Percentiles rank a stretch among this genome's conserved stretches.
Evolutionary conservation across 2,888 invertebrate species (phyloP).

Genomic region (Tetrapedia diversipes): DNA sequence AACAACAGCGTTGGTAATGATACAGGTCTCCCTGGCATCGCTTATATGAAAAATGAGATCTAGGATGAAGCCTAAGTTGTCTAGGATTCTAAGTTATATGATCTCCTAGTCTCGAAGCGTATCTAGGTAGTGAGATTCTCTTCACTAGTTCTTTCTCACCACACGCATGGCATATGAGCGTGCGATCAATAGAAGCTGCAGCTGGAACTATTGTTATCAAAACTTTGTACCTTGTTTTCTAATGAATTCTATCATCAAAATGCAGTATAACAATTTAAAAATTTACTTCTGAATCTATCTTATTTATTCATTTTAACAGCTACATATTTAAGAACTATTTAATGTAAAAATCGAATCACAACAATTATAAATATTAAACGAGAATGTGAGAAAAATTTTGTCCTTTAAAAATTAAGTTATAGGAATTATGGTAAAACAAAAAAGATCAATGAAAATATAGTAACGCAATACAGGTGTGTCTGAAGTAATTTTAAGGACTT

Average conservation of each 20-base stretch:
- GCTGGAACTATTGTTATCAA: not conserved
- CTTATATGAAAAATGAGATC: not conserved
- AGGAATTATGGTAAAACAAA: not conserved
- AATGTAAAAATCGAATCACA: no score
- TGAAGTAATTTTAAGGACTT: not conserved
- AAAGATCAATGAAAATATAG: not conserved
- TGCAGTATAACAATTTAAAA: no score
- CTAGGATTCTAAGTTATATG: constrained; percentile 48
- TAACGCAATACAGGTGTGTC: not conserved
- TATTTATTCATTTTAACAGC: no score
- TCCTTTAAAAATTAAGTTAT: not conserved
- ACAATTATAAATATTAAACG: no score
- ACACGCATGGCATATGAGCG: not conserved
- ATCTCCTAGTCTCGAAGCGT: constrained; percentile 50
- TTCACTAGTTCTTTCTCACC: constrained; percentile 6
- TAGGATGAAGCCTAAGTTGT: not conserved
- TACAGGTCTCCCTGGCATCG: no score
- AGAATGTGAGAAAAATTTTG: no score
- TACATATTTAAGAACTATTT: no score
- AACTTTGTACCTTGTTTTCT: no score
- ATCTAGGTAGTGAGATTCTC: constrained; percentile 54
- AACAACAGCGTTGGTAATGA: no score
- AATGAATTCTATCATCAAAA: no score
- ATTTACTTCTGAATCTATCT: not conserved
- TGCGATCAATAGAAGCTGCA: not conserved